Base-by-base conservation (phyloP, 1,140 invertebrate genomes). In the Coptotermes formosanus region DNA sequence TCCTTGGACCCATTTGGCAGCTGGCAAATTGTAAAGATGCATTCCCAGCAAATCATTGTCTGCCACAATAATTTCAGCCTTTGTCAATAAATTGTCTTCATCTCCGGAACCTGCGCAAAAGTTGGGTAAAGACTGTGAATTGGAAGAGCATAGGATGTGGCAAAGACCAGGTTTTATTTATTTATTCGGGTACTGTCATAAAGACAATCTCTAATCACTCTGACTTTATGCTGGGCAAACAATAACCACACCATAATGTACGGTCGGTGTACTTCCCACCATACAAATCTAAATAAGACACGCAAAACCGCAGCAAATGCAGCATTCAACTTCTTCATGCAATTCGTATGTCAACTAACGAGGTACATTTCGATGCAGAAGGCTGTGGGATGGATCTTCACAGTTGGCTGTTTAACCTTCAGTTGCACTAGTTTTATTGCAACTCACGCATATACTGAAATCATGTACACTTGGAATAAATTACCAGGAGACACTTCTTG, bases 1-100 rank as follows among this genome's bases (percentile, higher is more conserved):
- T 82, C 90, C 89, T 88, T 92, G 92, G 25, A 92, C 87, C 92
- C 92, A 93, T 89, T 91, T 91, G 19, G 89, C 84, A 9, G 89
- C 88, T 85, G 89, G 89, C 83, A 93, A 88, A 55, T 90, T 86
- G 48, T 91, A 89, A 23, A 89, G 59, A 87, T 91, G 88, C 52
- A 90, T 89, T 85, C 89, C 88, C 48, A 92, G 88, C 52, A 91
- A 89, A 88, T 91, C 87, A 45, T 88, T 91, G 87, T 92, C 92
- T 12, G 89, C 90, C 44, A 92, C 45, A n/a, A 93, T 85, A 85
- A 92, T 89, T 86, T 92, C 89, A 82, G 90, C 89, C 52, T 88
- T 75, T 82, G 89, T 87, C 81, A 92, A 87, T 82, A 88, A 87
- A 12, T 75, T 59, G 11, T 87, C 86, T 69, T 85, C 86, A 83